Percentiles rank a stretch among this genome's conserved stretches.
These are phyloP conservation scores for Ceryle rudis DNA, from an alignment of 2,797 vertebrate genomes.

Conservation along the genomic window DNA sequence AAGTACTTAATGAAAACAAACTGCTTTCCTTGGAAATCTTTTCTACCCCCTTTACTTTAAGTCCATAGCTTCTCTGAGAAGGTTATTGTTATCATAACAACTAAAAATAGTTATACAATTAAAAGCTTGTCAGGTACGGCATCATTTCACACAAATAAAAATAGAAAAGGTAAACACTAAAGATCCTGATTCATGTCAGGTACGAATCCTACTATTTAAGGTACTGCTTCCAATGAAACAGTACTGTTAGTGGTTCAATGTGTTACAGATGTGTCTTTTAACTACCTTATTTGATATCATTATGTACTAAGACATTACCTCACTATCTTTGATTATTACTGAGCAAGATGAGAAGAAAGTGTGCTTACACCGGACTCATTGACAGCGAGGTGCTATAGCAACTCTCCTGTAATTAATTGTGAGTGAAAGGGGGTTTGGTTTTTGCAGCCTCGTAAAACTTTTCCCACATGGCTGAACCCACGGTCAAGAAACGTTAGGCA, in stretches of 20 bases:
- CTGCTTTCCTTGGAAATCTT: constrained; percentile 71
- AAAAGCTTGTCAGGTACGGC: constrained; percentile 12
- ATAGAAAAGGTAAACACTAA: constrained; percentile 27
- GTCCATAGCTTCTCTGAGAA: constrained; percentile 44
- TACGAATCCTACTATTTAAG: constrained; percentile 24
- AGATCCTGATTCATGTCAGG: not conserved
- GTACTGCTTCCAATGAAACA: constrained; percentile 1
- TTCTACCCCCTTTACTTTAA: constrained; percentile 52
- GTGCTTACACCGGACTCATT: constrained; percentile 79
- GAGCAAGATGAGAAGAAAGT: constrained; percentile 84
- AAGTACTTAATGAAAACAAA: constrained; percentile 81
- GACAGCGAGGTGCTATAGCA: constrained; percentile 83
- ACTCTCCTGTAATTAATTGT: constrained; percentile 91
- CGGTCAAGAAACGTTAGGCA: constrained; percentile 91
- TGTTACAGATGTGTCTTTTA: constrained; percentile 37
- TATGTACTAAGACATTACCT: constrained; percentile 72
- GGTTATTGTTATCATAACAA: not conserved
- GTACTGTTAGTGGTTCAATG: constrained; percentile 1
- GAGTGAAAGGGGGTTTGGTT: constrained; percentile 83
- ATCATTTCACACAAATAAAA: constrained; percentile 10
- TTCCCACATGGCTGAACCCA: constrained; percentile 91
- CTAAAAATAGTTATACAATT: constrained; percentile 20
- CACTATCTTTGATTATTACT: constrained; percentile 85
- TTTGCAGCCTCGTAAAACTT: constrained; percentile 86
- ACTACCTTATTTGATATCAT: constrained; percentile 46